Percentiles rank a stretch among this genome's conserved stretches.
Conservation (phyloP, 2,113 vertebrate species). For the Grantiella picta region DNA sequence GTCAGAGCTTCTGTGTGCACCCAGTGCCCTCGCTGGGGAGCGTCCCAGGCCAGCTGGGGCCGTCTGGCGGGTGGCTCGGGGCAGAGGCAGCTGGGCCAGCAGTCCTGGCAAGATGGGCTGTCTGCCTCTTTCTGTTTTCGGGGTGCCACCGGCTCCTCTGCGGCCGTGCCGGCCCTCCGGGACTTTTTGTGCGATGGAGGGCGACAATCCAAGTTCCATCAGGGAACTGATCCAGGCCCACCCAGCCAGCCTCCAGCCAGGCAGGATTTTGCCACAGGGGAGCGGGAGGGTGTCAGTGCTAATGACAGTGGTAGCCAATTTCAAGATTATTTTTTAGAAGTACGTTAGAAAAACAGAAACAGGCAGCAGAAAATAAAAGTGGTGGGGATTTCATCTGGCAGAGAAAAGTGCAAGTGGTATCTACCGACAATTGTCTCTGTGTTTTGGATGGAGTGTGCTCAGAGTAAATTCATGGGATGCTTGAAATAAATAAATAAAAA, state of each 20-base stretch:
- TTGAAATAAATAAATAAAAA: slow-evolving; percentile 67
- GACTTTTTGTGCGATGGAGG: not conserved
- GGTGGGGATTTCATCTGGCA: slow-evolving; percentile 67
- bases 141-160: not conserved
- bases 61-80: not conserved
- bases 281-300: not conserved
- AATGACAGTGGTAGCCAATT: slow-evolving; percentile 5
- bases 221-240: not conserved
- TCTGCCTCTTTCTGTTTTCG: slow-evolving; percentile 72
- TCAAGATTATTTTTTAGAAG: not conserved
- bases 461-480: slow-evolving; percentile 43
- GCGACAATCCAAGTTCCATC: not conserved
- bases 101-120: slow-evolving; percentile 44
- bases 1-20: not conserved
- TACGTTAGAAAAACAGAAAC: slow-evolving; percentile 58
- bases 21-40: not conserved
- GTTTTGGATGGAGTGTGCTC: slow-evolving; percentile 24
- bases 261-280: not conserved
- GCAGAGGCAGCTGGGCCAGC: not conserved
- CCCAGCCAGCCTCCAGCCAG: not conserved
- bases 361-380: slow-evolving; percentile 66
- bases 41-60: not conserved
- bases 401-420: slow-evolving; percentile 50
- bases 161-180: not conserved
- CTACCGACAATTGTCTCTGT: not conserved